Evolutionary conservation across 64 coral and sea anemone species (phyloP), one percentile per base, ranked within the genome.

Genomic region (Pachyseris speciosa): DNA sequence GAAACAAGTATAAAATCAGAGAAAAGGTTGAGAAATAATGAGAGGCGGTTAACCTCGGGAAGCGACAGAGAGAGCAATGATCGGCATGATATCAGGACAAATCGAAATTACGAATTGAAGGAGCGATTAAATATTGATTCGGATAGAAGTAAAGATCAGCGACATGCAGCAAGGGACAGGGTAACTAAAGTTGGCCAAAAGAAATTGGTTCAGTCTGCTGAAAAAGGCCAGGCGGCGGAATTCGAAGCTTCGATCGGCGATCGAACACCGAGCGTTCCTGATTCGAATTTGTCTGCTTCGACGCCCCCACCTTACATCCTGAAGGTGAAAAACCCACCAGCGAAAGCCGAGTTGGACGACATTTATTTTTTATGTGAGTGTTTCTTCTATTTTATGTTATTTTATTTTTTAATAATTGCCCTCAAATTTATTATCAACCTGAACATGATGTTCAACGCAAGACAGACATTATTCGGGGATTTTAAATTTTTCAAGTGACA

Each of bases 331-430:
- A 84, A 63, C 24, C 32, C 78, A 43, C 40, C 57, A 51, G 69
- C 55, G 8, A 70, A 66, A 76, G 44, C 78, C 1, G 89, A 91
- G 52, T 50, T 91, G 53, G 89, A 91, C 79, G 89, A 91, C 64
- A 91, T 91, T 60, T 91, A 91, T 72, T 91, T 91, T 84, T 74
- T 91, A 84, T 91, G 89, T 91, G 30, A 91, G 89, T 81, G 15
- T 61, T 63, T 81, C 33, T 20, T 15, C 40, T 38, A n/a, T n/a
- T n/a, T n/a, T n/a, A n/a, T n/a, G n/a, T 24, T 9, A 28, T 81
- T 26, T 60, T 81, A 37, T 61, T 37, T 32, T 34, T 70, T 70
- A 37, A 68, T 68, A 49, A 39, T 37, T 20, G 7, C 5, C 2
- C 75, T 10, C 0, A 74, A 29, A 76, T 12, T 29, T 30, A 51